These are phyloP conservation scores for Micrastur ruficollis DNA, from an alignment of 2,797 vertebrate genomes.

Conservation along the genomic window DNA sequence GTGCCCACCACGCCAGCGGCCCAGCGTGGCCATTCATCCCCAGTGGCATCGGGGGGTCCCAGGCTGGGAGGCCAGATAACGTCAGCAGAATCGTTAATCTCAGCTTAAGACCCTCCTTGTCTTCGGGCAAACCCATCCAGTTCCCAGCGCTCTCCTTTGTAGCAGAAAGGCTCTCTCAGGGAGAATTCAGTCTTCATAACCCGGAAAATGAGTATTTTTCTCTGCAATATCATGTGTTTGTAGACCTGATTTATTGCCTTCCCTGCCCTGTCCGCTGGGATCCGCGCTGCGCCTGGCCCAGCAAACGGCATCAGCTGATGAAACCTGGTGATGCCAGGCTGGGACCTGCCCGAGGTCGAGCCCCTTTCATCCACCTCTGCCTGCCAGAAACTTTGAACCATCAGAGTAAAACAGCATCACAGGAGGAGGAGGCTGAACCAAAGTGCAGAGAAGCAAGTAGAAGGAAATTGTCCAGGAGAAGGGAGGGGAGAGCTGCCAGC, in stretches of 20 bases:
- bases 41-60: not conserved
- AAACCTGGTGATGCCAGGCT: not conserved
- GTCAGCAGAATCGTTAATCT: not conserved
- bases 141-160: constrained; percentile 75
- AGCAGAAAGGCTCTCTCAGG: constrained; percentile 78
- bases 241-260: constrained; percentile 81
- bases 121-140: constrained; percentile 53
- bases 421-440: not conserved
- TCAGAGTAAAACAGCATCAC: not conserved
- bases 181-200: constrained; percentile 81
- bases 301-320: not conserved
- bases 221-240: constrained; percentile 79
- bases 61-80: not conserved
- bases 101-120: not conserved
- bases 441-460: not conserved
- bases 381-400: not conserved
- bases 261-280: not conserved
- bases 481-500: not conserved
- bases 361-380: not conserved
- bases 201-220: constrained; percentile 76
- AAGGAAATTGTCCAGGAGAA: not conserved
- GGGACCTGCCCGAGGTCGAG: accelerated
- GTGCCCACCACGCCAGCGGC: accelerated
- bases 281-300: not conserved
- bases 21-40: not conserved